phyloP scores from a whole-genome alignment of 2,888 invertebrate genomes.

The Argyra leucocephala region DNA sequence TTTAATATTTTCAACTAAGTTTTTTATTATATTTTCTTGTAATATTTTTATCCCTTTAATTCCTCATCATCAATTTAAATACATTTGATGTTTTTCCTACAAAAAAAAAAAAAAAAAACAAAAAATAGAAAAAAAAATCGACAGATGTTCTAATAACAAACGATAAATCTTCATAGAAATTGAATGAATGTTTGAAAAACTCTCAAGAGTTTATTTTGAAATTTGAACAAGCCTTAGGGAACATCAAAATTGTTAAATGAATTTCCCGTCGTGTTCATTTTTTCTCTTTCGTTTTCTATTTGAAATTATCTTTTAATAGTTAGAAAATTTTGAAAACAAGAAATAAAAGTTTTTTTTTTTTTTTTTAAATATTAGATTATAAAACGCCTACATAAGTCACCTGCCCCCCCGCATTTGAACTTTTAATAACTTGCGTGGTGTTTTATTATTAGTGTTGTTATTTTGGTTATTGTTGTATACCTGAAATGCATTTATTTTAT shows the following conservation, averaged over 20 bases:
- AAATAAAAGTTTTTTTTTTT: too few relatives aligned
- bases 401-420: neutral
- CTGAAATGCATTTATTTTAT: too few relatives aligned
- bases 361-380: constrained; percentile 2
- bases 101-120: too few relatives aligned
- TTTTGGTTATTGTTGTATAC: too few relatives aligned
- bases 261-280: neutral
- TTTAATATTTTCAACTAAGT: neutral
- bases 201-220: neutral
- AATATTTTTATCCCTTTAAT: too few relatives aligned
- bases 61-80: too few relatives aligned
- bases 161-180: neutral
- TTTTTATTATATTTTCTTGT: too few relatives aligned
- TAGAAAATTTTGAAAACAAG: neutral
- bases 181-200: too few relatives aligned
- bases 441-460: too few relatives aligned
- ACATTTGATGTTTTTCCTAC: too few relatives aligned
- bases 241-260: neutral
- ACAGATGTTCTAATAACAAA: constrained; percentile 6
- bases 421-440: neutral
- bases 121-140: too few relatives aligned
- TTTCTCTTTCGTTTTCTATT: neutral
- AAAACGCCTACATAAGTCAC: neutral
- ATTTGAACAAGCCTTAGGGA: neutral
- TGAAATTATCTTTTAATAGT: neutral